Percentiles rank a stretch among this genome's conserved stretches.
phyloP scores from a whole-genome alignment of 1,140 invertebrate genomes.

The Ridgeia piscesae region DNA sequence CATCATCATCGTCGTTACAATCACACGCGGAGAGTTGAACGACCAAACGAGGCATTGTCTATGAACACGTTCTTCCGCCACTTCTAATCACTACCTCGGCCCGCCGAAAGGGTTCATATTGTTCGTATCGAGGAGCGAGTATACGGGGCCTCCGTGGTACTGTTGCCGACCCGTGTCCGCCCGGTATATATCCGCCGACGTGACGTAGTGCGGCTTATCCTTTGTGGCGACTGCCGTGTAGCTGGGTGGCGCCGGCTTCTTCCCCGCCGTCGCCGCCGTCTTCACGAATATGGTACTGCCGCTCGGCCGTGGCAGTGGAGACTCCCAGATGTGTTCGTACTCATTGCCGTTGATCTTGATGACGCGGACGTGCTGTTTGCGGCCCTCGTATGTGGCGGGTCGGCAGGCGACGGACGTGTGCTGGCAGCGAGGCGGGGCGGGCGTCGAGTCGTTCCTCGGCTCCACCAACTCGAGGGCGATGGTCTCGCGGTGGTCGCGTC shows the following conservation, averaged over 20 bases:
- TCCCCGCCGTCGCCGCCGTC: background rate
- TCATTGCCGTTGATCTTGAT: slow-evolving; percentile 27
- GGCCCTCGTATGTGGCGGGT: background rate
- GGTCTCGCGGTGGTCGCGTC: background rate
- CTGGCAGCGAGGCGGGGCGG: background rate
- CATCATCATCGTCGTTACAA: too few relatives aligned
- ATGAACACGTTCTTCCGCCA: background rate
- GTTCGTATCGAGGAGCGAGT: background rate
- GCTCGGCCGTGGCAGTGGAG: slow-evolving; percentile 16
- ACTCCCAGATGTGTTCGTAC: slow-evolving; percentile 32
- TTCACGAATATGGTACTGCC: background rate
- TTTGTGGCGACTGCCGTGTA: background rate
- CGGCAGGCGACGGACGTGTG: background rate
- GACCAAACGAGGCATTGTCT: background rate
- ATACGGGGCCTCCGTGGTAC: background rate
- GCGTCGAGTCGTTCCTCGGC: background rate
- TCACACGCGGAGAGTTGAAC: background rate
- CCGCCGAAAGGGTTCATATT: background rate
- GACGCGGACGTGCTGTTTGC: slow-evolving; percentile 11
- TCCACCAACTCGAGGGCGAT: background rate
- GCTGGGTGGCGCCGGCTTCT: background rate
- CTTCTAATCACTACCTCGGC: background rate
- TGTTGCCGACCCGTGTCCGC: background rate
- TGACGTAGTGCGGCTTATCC: background rate
- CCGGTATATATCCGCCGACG: background rate